These are phyloP conservation scores for Perizoma flavofasciatum DNA, from an alignment of 2,888 invertebrate species.

Conservation along the genomic window DNA sequence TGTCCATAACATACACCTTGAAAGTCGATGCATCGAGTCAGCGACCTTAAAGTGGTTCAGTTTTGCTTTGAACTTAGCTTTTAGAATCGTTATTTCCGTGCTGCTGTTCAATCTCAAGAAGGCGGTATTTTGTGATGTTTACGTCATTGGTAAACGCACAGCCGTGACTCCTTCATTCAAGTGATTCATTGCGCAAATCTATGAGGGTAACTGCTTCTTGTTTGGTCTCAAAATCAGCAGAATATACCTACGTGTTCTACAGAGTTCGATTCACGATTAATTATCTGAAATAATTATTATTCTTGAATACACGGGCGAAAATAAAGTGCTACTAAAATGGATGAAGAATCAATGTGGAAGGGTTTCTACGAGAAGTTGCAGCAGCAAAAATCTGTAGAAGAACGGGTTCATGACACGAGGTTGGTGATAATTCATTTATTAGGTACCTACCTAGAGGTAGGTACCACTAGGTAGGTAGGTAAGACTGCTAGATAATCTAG, in stretches of 20 bases:
- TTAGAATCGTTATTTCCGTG: constrained; percentile 50
- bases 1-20: constrained; percentile 9
- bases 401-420: constrained; percentile 87
- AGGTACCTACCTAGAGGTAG: too few species aligned
- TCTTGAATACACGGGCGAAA: constrained; percentile 10
- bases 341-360: constrained; percentile 92
- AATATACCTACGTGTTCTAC: constrained; percentile 26
- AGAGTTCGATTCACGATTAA: background rate
- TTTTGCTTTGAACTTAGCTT: constrained; percentile 30
- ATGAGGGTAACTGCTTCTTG: constrained; percentile 55
- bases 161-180: constrained; percentile 59
- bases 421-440: constrained; percentile 46
- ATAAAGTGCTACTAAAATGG: constrained; percentile 60
- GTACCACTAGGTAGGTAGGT: too few species aligned
- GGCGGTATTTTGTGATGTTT: constrained; percentile 57
- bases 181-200: constrained; percentile 64
- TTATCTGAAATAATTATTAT: background rate
- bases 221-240: constrained; percentile 38
- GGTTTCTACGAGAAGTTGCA: constrained; percentile 88
- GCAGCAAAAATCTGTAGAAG: constrained; percentile 85
- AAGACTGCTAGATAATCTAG: too few species aligned
- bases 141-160: constrained; percentile 67
- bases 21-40: constrained; percentile 44
- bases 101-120: constrained; percentile 47
- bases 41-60: constrained; percentile 51